Base-by-base conservation (phyloP, 2,888 invertebrate species). In the Chirona hameri region DNA sequence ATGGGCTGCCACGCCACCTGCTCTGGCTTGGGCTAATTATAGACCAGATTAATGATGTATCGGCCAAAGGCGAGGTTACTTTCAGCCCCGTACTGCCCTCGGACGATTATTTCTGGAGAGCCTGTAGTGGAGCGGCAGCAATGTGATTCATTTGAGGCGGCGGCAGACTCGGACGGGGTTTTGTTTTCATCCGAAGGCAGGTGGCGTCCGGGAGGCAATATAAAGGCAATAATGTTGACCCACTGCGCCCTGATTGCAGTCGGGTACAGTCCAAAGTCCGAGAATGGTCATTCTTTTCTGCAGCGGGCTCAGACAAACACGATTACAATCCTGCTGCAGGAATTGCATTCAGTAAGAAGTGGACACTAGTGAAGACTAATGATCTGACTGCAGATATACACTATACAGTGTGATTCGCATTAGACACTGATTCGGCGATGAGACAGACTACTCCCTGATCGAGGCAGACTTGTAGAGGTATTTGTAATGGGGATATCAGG, bases 41-140 rank as follows among this genome's bases (percentile, higher is more conserved):
- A 72, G 31, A 18, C 72, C 72, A 72, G 72, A 72, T 72, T 72
- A 72, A 72, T 72, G 72, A 72, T 18, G 18, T 27, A 72, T 72
- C 18, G 31, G 29, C 18, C 29, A 69, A 4, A 14, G 29, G 69
- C 69, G 12, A 60, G 27, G 29, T 31, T 31, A 18, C 72, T 72
- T 29, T 72, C 72, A 15, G 18, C 69, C 31, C 0, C 65, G n/a
- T 12, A 27, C 27, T 27, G 65, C n/a, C n/a, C 12, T 2, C 31
- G 14, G 72, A 27, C 72, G 72, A 14, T 18, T 72, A 31, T 72
- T 31, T 31, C 72, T 4, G 31, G 29, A 29, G 72, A 15, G 31
- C 3, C 12, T 15, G 18, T 31, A 15, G 27, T 72, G 72, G 29
- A 72, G 18, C 29, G 29, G 12, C 18, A 29, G 72, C n/a, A 10